Percentiles rank a stretch among this genome's conserved stretches.
phyloP scores from a whole-genome alignment of 2,113 vertebrate genomes.

The mouse (Mus musculus) region GRCm39 chr5:41764001-41764500 shows the following conservation, averaged over 20 bases:
- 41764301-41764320: not conserved
- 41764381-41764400: not conserved
- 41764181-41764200: not conserved
- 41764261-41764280: not conserved
- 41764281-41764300: not conserved
- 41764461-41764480: not conserved
- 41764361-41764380: not conserved
- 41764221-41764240: not conserved
- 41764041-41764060: too few species aligned
- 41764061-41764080: too few species aligned
- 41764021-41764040: not conserved
- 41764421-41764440: not conserved
- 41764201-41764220: not conserved
- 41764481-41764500: not conserved
- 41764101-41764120: not conserved
- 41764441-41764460: not conserved
- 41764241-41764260: not conserved
- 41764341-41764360: not conserved
- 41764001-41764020: not conserved
- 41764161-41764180: not conserved
- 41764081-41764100: not conserved
- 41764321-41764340: not conserved
- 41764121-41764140: not conserved
- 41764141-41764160: not conserved
- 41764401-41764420: not conserved